These are phyloP conservation scores for Lutjanus erythropterus DNA, from an alignment of 2,113 vertebrate genomes.

Conservation along the genomic window DNA sequence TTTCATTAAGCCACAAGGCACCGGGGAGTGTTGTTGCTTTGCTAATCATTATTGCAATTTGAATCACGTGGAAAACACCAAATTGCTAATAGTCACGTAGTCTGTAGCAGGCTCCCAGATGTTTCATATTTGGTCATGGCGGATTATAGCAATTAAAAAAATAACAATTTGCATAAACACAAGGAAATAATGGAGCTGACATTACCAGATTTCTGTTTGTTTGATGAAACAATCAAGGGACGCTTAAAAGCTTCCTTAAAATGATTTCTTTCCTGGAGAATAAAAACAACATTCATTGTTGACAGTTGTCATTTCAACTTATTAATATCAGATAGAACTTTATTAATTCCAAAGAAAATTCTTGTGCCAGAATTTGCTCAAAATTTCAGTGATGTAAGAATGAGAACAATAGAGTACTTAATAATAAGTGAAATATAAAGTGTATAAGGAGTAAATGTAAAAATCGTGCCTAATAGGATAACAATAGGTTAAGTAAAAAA, in stretches of 20 bases:
- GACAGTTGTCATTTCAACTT: slow-evolving; percentile 14
- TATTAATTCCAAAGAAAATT: too few relatives aligned
- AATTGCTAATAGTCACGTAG: slow-evolving; percentile 6
- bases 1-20: slow-evolving; percentile 26
- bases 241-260: not conserved
- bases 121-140: slow-evolving; percentile 21
- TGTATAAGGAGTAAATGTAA: too few relatives aligned
- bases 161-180: slow-evolving; percentile 13
- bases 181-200: slow-evolving; percentile 4
- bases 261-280: not conserved
- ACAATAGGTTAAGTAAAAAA: too few relatives aligned
- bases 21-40: slow-evolving; percentile 25
- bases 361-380: too few relatives aligned
- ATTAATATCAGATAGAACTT: too few relatives aligned
- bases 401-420: too few relatives aligned
- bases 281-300: not conserved
- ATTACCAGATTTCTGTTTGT: slow-evolving; percentile 23
- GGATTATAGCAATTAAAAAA: slow-evolving; percentile 21
- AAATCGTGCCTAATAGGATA: too few relatives aligned
- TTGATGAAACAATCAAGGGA: slow-evolving; percentile 3
- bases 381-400: too few relatives aligned
- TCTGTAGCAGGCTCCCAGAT: slow-evolving; percentile 24
- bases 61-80: slow-evolving; percentile 16
- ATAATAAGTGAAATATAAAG: too few relatives aligned
- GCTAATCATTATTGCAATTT: slow-evolving; percentile 29